Percentiles rank a stretch among this genome's conserved stretches.
phyloP scores from a whole-genome alignment of 2,888 invertebrate species.

The Lithosia quadra region DNA sequence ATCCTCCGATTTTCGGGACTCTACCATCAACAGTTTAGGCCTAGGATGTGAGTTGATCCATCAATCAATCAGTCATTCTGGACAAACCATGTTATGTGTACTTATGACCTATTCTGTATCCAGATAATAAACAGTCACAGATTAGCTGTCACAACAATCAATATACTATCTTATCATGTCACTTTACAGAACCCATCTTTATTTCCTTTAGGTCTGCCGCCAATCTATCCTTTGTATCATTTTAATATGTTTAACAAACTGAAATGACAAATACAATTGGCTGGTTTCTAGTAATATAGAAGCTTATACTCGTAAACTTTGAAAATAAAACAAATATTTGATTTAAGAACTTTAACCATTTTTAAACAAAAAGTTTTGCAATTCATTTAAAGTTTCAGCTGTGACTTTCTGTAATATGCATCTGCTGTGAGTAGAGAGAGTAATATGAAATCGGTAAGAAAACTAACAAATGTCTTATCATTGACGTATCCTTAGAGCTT shows the following conservation, averaged over 20 bases:
- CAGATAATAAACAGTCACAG: background rate
- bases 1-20: too few species aligned
- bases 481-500: background rate
- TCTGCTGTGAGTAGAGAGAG: constrained; percentile 4
- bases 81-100: too few species aligned
- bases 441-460: background rate
- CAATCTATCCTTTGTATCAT: too few species aligned
- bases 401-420: background rate
- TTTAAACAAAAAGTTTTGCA: background rate
- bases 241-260: background rate
- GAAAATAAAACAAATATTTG: background rate
- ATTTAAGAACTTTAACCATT: constrained; percentile 2
- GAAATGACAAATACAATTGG: background rate
- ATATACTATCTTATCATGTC: constrained; percentile 1
- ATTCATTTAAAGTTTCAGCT: background rate
- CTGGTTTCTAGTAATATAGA: background rate
- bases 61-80: too few species aligned
- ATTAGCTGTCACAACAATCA: background rate
- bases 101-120: too few species aligned
- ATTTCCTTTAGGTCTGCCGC: background rate
- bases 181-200: background rate
- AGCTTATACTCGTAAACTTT: background rate
- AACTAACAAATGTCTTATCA: too few species aligned
- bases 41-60: too few species aligned
- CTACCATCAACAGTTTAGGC: too few species aligned